Percentiles rank a stretch among this genome's conserved stretches.
Evolutionary conservation across 2,888 invertebrate genomes (phyloP).

Genomic region (Apotomis betuletana): DNA sequence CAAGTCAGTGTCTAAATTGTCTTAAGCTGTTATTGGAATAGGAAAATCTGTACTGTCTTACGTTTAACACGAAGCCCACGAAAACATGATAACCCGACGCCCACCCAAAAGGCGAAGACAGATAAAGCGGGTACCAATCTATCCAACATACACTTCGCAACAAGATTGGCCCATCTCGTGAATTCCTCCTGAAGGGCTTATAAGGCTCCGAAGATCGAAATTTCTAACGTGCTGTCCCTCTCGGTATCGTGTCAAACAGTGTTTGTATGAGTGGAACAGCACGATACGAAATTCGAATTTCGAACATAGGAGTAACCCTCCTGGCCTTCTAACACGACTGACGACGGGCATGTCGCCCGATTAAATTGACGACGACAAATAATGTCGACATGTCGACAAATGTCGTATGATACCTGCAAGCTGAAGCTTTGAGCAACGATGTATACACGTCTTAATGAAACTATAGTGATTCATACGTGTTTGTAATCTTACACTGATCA

Average conservation of each 20-base stretch:
- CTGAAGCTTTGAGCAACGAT: slow-evolving; percentile 20
- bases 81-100: slow-evolving; percentile 31
- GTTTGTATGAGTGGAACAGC: too few relatives aligned
- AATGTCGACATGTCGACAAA: slow-evolving; percentile 43
- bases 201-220: too few relatives aligned
- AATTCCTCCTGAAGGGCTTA: slow-evolving; percentile 54
- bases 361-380: slow-evolving; percentile 68
- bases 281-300: too few relatives aligned
- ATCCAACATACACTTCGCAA: slow-evolving; percentile 71
- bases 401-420: slow-evolving; percentile 34
- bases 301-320: slow-evolving; percentile 33
- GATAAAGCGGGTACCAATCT: slow-evolving; percentile 67
- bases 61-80: slow-evolving; percentile 18
- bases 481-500: background rate
- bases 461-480: slow-evolving; percentile 9
- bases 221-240: too few relatives aligned
- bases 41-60: background rate
- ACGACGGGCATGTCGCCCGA: slow-evolving; percentile 62
- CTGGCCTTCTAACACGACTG: slow-evolving; percentile 64
- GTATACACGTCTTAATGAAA: background rate
- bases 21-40: too few relatives aligned
- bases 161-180: slow-evolving; percentile 68
- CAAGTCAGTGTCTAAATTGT: too few relatives aligned
- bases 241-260: too few relatives aligned
- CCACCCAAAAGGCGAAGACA: slow-evolving; percentile 40